These are phyloP conservation scores for Fulmarus glacialis DNA, from an alignment of 2,113 vertebrate species.

Conservation along the genomic window DNA sequence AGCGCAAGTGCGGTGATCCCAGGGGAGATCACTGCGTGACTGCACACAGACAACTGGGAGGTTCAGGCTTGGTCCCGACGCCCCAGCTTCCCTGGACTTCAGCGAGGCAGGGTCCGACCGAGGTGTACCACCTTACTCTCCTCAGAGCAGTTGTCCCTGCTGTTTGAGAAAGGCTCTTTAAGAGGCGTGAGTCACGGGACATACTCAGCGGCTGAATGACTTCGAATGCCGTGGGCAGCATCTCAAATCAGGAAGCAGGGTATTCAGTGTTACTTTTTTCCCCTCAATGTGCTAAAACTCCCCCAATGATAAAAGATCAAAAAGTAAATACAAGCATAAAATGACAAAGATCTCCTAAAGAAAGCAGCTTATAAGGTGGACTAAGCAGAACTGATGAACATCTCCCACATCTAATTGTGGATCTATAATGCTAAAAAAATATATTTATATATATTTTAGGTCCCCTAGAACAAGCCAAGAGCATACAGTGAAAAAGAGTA, in stretches of 20 bases:
- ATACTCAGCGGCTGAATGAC: neutral
- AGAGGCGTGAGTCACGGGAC: neutral
- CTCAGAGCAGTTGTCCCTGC: neutral
- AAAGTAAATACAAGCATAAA: neutral
- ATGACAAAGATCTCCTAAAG: neutral
- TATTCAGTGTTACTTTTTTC: neutral
- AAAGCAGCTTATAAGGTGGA: neutral
- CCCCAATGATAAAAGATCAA: neutral
- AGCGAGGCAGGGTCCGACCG: rapidly evolving
- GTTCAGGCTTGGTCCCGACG: neutral
- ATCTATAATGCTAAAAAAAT: neutral
- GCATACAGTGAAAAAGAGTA: neutral
- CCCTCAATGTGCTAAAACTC: neutral
- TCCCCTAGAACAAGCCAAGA: neutral
- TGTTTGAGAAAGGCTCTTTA: neutral
- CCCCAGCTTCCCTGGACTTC: neutral
- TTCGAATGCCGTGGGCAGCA: neutral
- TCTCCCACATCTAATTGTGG: neutral
- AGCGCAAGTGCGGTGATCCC: neutral
- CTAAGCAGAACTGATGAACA: neutral
- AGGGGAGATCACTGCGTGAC: neutral
- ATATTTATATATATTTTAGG: neutral
- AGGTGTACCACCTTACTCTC: rapidly evolving
- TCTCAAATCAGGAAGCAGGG: neutral
- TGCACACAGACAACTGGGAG: neutral